A percentile compares a stretch with the other conserved stretches of the same genome.
These are phyloP conservation scores for Dicaeum eximium DNA, from an alignment of 2,113 vertebrate genomes.

Conservation along the genomic window DNA sequence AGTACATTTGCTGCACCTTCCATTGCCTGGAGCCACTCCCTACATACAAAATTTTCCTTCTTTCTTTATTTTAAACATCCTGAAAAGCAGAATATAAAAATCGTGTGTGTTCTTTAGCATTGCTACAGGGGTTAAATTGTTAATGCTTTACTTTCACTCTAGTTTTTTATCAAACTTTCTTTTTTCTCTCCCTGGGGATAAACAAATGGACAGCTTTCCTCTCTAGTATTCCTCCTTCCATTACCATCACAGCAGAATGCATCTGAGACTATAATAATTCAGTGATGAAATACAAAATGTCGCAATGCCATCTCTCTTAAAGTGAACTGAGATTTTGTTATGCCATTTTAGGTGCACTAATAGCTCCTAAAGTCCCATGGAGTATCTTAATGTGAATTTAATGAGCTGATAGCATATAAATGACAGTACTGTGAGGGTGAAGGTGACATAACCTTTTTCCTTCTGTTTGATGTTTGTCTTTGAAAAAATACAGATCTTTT, in stretches of 20 bases:
- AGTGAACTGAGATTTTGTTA: constrained; percentile 87
- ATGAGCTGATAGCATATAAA: constrained; percentile 93
- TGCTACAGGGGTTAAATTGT: constrained; percentile 78
- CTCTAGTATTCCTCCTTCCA: constrained; percentile 81
- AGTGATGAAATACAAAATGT: constrained; percentile 92
- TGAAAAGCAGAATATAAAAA: constrained; percentile 15
- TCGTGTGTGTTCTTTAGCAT: neutral
- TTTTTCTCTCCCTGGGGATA: constrained; percentile 81
- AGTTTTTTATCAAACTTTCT: constrained; percentile 85
- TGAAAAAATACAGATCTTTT: constrained; percentile 80
- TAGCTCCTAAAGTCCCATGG: constrained; percentile 87
- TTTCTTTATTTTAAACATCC: neutral
- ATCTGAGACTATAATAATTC: constrained; percentile 90
- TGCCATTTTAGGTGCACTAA: constrained; percentile 92
- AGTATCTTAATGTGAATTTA: constrained; percentile 99
- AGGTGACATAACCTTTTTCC: constrained; percentile 92
- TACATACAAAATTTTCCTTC: neutral
- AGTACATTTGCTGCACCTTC: constrained; percentile 9
- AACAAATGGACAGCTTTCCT: constrained; percentile 91
- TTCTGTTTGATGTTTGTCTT: constrained; percentile 83
- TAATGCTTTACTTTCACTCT: constrained; percentile 84
- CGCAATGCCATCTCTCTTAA: constrained; percentile 85
- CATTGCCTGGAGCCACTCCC: neutral
- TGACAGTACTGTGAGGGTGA: constrained; percentile 89
- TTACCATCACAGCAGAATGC: constrained; percentile 86